Base-by-base conservation (phyloP, 1,140 invertebrate species). In the Lineus longissimus region DNA sequence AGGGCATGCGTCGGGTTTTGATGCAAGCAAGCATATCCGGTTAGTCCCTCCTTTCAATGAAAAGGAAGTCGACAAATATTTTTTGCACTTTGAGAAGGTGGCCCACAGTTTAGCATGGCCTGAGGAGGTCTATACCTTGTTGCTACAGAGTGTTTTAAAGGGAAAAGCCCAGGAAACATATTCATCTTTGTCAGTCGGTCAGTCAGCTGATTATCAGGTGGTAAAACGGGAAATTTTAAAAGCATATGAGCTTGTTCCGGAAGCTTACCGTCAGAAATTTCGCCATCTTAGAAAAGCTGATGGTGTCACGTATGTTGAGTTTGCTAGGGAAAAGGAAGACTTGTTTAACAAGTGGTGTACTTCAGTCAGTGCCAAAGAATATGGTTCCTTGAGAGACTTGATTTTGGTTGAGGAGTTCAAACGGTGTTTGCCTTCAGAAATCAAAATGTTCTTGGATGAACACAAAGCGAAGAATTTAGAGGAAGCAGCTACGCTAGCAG, bases 161-260 rank as follows among this genome's bases (percentile, higher is more conserved):
- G 64, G 59, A 11, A 63, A 66, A 40, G 61, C 65, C 23, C 33
- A 30, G 41, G 64, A 65, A 41, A 40, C 63, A 51, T 66, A 63
- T 43, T 47, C 63, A 19, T 6, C 43, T 15, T 55, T 62, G 29
- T 55, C 60, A 30, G 43, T 25, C 65, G 59, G 57, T 23, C 62
- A 64, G 55, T 36, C 54, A 57, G 31, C 47, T 22, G 36, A 61
- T 65, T 68, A 68, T 63, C 62, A 66, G 27, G 9, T 13, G 6
- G 55, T 69, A 22, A 68, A 70, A 65, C 22, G 58, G 22, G 2
- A 23, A 25, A 63, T 68, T 57, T 41, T 69, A 6, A 73, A 70
- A 62, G 62, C 57, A 45, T 71, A 67, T 64, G 65, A 73, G 22
- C 64, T 70, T 40, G 70, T 72, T 1, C 68, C 68, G 6, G 68